Base-by-base conservation (phyloP, 2,797 vertebrate species). In the Caiman crocodilus region DNA sequence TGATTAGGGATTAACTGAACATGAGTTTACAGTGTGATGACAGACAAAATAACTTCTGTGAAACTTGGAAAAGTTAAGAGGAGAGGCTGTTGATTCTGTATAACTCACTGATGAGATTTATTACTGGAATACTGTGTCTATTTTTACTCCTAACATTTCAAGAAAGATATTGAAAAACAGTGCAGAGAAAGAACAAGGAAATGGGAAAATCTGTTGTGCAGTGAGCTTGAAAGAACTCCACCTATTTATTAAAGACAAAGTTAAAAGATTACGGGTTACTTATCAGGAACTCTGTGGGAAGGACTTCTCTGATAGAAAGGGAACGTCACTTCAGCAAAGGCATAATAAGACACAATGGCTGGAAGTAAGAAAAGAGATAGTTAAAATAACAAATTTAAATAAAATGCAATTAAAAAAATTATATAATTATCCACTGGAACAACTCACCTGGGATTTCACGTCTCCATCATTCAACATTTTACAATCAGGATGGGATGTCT, bases 401-500 rank as follows among this genome's bases (percentile, higher is more conserved):
- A 7, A 5, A 35, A 5, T 7, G 50, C 35, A 10, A 1, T 0
- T 16, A 60, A 55, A 17, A 9, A 65, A 2, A 58, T 14, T 11
- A 7, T 18, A 6, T n/a, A 25, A 61, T 30, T 57, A 61, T 21
- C 60, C 50, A 58, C 5, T 35, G 15, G 25, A 57, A 26, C 1
- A 26, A 78, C 94, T 95, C 61, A 95, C 93, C 86, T 4, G 60
- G 30, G 7, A 9, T 30, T 11, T 35, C 35, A 35, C 35, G 5
- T 73, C 82, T 90, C 12, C 28, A 60, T 20, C 63, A 4, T 9
- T 25, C 57, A 16, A 26, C 28, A 9, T 9, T 10, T 35, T 16
- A 6, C 23, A n/a, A 10, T 20, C 1, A 0, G n/a, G 0, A 67
- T 26, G 15, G 0, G 13, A 32, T 13, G 0, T 26, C 18, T 73